Conservation (phyloP, 2,113 vertebrate species). For the Colius striatus region DNA sequence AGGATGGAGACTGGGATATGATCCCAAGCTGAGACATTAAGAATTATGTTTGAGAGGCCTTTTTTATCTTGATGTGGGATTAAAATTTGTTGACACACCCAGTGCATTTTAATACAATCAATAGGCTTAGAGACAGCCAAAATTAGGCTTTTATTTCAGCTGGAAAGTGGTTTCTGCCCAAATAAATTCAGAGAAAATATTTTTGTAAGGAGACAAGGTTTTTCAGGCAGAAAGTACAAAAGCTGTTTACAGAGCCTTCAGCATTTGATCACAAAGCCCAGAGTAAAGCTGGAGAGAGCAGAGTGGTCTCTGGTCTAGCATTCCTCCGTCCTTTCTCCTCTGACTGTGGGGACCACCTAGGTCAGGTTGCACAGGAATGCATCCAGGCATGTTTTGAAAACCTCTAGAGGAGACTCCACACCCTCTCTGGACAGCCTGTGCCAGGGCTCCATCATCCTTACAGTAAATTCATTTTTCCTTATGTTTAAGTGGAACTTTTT, state of each 20-base stretch:
- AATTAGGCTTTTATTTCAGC: slow-evolving; percentile 48
- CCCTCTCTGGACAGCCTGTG: too few relatives aligned
- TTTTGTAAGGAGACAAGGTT: slow-evolving; percentile 33
- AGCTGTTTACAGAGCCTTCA: slow-evolving; percentile 26
- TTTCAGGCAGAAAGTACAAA: slow-evolving; percentile 58
- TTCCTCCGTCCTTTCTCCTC: too few relatives aligned
- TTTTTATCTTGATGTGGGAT: slow-evolving; percentile 30
- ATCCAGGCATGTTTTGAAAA: too few relatives aligned
- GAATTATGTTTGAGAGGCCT: neutral
- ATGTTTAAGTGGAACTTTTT: too few relatives aligned
- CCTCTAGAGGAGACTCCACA: too few relatives aligned
- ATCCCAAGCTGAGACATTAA: neutral
- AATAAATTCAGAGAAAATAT: slow-evolving; percentile 41
- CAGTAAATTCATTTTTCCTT: too few relatives aligned
- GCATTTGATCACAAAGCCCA: slow-evolving; percentile 46
- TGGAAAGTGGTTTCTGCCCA: slow-evolving; percentile 50
- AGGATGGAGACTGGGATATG: neutral
- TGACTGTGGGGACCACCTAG: too few relatives aligned
- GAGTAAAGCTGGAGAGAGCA: slow-evolving; percentile 20
- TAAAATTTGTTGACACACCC: slow-evolving; percentile 26
- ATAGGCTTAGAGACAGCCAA: neutral
- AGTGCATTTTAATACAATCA: slow-evolving; percentile 29
- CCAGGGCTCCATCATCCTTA: too few relatives aligned
- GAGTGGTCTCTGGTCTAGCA: too few relatives aligned
- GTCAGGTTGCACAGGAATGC: too few relatives aligned